phyloP scores from a whole-genome alignment of 2,113 vertebrate species.

The Euleptes europaea region DNA sequence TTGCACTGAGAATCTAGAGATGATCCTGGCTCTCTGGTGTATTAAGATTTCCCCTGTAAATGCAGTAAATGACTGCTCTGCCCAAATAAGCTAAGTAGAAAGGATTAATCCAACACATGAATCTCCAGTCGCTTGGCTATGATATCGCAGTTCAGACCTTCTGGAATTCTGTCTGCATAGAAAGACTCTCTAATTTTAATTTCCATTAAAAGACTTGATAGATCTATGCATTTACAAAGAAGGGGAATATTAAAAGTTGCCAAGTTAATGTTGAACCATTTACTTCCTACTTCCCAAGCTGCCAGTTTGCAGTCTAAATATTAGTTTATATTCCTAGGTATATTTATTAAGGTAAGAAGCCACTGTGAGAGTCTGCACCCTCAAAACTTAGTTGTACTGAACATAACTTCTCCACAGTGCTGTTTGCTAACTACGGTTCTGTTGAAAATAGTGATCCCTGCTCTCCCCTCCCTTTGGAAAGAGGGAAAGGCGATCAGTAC shows the following conservation, averaged over 20 bases:
- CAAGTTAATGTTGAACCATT: constrained; percentile 1
- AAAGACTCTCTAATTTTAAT: not conserved
- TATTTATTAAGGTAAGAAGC: constrained; percentile 7
- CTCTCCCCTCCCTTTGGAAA: not conserved
- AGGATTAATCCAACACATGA: not conserved
- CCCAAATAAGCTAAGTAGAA: not conserved
- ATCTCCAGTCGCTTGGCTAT: not conserved
- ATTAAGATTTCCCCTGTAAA: not conserved
- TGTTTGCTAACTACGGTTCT: not conserved
- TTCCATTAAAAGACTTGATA: constrained; percentile 3
- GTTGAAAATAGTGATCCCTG: not conserved
- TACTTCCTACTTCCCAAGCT: constrained; percentile 13
- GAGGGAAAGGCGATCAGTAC: not conserved
- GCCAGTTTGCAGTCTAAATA: not conserved
- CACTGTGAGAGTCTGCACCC: not conserved
- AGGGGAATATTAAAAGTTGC: not conserved
- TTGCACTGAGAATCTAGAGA: no score
- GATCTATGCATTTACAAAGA: constrained; percentile 12
- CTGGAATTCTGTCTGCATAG: not conserved
- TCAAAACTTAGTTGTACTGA: not conserved
- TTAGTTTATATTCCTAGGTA: constrained; percentile 1
- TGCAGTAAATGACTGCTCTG: not conserved
- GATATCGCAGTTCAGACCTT: not conserved
- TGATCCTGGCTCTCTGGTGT: not conserved
- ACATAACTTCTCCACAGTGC: not conserved